Evolutionary conservation across 2,113 vertebrate genomes (phyloP).

Genomic region (Petrocephalus microphthalmus): DNA sequence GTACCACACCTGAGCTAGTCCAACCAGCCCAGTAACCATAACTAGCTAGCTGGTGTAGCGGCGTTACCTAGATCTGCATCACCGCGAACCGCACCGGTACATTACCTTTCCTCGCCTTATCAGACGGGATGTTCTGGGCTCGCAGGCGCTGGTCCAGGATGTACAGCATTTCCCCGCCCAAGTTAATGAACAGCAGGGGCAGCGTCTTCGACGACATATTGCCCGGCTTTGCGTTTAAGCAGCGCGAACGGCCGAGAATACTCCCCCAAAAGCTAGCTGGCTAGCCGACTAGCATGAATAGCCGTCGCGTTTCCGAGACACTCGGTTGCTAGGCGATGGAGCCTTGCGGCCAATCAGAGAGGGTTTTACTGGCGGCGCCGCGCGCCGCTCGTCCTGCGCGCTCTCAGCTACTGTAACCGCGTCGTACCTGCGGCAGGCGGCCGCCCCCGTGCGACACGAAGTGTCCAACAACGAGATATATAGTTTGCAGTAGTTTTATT

Average conservation of each 20-base stretch:
- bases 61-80: not conserved
- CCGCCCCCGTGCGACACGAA: not conserved
- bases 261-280: not conserved
- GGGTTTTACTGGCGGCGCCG: slow-evolving; percentile 17
- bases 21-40: not conserved
- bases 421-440: not conserved
- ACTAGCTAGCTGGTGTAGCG: not conserved
- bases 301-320: not conserved
- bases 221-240: not conserved
- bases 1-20: not conserved
- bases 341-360: slow-evolving; percentile 58
- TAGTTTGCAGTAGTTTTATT: not conserved
- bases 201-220: slow-evolving; percentile 78
- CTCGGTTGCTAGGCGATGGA: slow-evolving; percentile 62
- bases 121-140: slow-evolving; percentile 84
- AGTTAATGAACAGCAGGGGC: slow-evolving; percentile 88
- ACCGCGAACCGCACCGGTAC: not conserved
- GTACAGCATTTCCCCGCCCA: slow-evolving; percentile 95
- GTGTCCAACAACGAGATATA: not conserved
- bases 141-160: slow-evolving; percentile 89
- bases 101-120: slow-evolving; percentile 92
- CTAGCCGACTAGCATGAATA: not conserved
- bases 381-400: not conserved
- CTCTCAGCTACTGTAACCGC: not conserved
- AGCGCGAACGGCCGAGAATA: not conserved